Conservation (phyloP, 2,888 invertebrate genomes). For the Apomyelois bistriatella region DNA sequence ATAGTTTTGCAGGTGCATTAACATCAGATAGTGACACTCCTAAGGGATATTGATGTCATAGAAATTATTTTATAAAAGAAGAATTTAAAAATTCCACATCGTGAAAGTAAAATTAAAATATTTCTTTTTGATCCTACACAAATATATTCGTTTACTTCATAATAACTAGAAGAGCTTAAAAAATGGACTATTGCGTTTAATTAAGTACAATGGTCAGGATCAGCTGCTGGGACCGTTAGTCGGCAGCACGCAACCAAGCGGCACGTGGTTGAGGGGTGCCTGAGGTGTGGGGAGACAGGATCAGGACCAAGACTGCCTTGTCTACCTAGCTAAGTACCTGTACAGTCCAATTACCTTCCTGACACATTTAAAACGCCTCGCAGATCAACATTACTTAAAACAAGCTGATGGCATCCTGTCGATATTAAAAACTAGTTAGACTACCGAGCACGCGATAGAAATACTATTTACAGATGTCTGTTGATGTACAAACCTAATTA, state of each 20-base stretch:
- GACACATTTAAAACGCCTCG: constrained; percentile 62
- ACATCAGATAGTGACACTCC: no score
- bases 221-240: constrained; percentile 70
- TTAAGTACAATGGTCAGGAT: constrained; percentile 58
- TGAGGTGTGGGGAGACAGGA: constrained; percentile 20
- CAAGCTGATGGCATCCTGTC: constrained; percentile 47
- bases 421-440: constrained; percentile 48
- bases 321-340: constrained; percentile 32
- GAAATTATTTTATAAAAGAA: no score
- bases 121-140: constrained; percentile 18
- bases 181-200: constrained; percentile 49
- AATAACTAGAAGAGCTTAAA: constrained; percentile 33
- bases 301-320: constrained; percentile 26
- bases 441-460: constrained; percentile 44
- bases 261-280: constrained; percentile 11
- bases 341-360: constrained; percentile 51
- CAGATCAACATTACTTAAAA: constrained; percentile 53
- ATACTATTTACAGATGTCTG: constrained; percentile 44
- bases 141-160: constrained; percentile 20
- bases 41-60: no score
- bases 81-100: no score
- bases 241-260: constrained; percentile 52
- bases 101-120: neutral
- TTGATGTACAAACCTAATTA: constrained; percentile 24
- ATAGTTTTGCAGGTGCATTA: no score